Evolutionary conservation across 2,888 invertebrate genomes (phyloP), one percentile per base, ranked within the genome.

Genomic region (Oxycera nigricornis): DNA sequence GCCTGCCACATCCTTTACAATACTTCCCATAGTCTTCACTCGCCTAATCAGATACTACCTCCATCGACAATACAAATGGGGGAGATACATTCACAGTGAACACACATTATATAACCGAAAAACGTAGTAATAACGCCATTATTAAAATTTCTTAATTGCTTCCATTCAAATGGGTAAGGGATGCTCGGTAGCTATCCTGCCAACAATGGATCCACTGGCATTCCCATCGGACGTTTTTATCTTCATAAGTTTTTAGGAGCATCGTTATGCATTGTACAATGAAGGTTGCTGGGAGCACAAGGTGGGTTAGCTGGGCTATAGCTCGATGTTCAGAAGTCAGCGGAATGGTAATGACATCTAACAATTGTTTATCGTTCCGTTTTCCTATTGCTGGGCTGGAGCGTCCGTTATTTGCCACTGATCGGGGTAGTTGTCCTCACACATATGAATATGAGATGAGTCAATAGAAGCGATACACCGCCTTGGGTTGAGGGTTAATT

Each of bases 201-300:
- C 35, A 39, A 65, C 65, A 41, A 65, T 14, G 65, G 14, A 22
- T 9, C 26, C 39, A n/a, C 11, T 41, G 39, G 39, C 39, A 30
- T 55, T 70, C 70, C 70, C 70, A 11, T 55, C 22, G 70, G 70
- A 52, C 52, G 70, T 55, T 70, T 70, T 70, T 70, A 70, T 70
- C 70, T 31, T 70, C 70, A 70, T 55, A 55, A 70, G 28, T 46
- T 52, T 52, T 30, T 7, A 7, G n/a, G 17, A 30, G 30, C 9
- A 52, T 20, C 30, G 11, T 24, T 14, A 22, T 20, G 35, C 22
- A 24, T n/a, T 31, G 20, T 24, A 22, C 11, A 61, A 4, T 9
- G 2, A 22, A 6, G 9, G 24, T 22, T 39, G 24, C 24, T 24
- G 24, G 39, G 11, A 30, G 11, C 17, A 22, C 2, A 24, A 17